Percentiles rank a stretch among this genome's conserved stretches.
phyloP scores from a whole-genome alignment of 2,888 invertebrate genomes.

The Dasypogon diadema region DNA sequence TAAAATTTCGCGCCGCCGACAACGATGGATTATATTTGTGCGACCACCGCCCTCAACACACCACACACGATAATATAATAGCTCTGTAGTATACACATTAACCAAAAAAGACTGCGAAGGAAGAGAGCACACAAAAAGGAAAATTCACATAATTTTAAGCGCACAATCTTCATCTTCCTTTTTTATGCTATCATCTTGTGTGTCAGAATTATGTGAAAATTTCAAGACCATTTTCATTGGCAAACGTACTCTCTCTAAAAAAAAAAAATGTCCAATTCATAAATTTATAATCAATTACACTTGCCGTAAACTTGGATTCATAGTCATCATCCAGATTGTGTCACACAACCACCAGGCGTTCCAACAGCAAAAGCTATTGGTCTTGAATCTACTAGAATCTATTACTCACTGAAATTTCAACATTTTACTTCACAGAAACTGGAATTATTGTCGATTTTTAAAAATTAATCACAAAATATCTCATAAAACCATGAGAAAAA shows the following conservation, averaged over 20 bases:
- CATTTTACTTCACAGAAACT: not conserved
- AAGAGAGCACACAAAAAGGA: slow-evolving; percentile 2
- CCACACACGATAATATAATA: slow-evolving; percentile 36
- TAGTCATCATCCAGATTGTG: not conserved
- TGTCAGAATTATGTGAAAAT: no score
- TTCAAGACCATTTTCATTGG: not conserved
- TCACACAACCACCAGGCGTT: not conserved
- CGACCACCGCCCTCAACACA: slow-evolving; percentile 57
- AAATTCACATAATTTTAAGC: slow-evolving; percentile 21
- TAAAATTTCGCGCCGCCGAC: slow-evolving; percentile 49
- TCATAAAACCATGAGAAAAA: not conserved
- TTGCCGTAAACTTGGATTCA: not conserved
- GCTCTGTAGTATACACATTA: slow-evolving; percentile 34
- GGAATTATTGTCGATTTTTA: not conserved
- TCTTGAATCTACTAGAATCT: not conserved
- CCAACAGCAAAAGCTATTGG: not conserved
- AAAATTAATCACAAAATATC: not conserved
- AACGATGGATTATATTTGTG: slow-evolving; percentile 43
- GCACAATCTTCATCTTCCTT: slow-evolving; percentile 21
- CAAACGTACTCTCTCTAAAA: not conserved
- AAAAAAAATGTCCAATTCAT: no score
- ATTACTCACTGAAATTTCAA: not conserved
- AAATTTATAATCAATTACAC: not conserved
- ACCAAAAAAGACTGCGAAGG: slow-evolving; percentile 1
- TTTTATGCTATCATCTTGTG: not conserved